phyloP scores from a whole-genome alignment of 2,888 invertebrate genomes.

The Leucania comma region DNA sequence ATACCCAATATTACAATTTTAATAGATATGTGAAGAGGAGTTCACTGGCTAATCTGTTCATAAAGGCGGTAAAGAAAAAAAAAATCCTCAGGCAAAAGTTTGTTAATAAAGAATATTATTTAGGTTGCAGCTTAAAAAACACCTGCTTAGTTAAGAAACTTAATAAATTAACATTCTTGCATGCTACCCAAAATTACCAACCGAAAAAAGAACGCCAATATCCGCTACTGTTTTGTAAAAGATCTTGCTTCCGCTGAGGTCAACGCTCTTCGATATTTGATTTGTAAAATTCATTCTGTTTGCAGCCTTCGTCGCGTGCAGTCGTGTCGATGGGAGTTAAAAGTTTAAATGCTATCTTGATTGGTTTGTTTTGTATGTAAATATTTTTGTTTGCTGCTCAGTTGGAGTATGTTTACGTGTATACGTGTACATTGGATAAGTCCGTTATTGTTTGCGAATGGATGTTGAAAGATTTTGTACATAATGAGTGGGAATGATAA shows the following conservation, averaged over 20 bases:
- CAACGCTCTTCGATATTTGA: constrained; percentile 53
- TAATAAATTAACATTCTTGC: constrained; percentile 3
- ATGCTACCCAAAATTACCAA: background rate
- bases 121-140: background rate
- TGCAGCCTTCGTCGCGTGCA: constrained; percentile 42
- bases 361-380: constrained; percentile 22
- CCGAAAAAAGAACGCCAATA: constrained; percentile 1
- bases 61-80: too few species aligned
- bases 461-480: background rate
- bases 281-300: constrained; percentile 43
- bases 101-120: background rate
- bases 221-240: constrained; percentile 11
- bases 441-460: background rate
- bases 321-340: constrained; percentile 50
- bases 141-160: background rate
- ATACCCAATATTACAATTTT: too few species aligned
- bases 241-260: constrained; percentile 32
- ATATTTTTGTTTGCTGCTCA: constrained; percentile 32
- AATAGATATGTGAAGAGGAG: too few species aligned
- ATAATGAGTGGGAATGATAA: background rate
- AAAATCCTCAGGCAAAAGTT: too few species aligned
- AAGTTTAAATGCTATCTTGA: constrained; percentile 6
- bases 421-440: constrained; percentile 6
- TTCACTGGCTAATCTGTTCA: too few species aligned
- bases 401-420: background rate